Percentiles rank a stretch among this genome's conserved stretches.
Evolutionary conservation across 2,797 vertebrate species (phyloP).

Genomic region (Periophthalmus magnuspinnatus): DNA sequence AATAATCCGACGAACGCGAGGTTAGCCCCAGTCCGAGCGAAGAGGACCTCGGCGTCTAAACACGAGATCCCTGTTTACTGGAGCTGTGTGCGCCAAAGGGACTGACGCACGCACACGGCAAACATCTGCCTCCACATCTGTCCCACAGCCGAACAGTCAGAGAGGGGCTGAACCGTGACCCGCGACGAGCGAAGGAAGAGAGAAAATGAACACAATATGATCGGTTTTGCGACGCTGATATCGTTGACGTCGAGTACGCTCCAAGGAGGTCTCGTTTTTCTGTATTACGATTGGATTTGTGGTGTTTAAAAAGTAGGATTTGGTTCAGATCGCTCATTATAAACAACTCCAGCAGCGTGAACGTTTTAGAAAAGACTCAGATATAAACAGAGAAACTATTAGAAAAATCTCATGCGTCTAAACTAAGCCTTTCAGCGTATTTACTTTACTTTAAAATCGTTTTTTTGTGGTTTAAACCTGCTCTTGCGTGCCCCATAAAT

Average conservation of each 20-base stretch:
- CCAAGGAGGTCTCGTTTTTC: background rate
- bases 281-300: background rate
- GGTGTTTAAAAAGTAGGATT: too few relatives aligned
- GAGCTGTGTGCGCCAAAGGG: conserved; percentile 1
- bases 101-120: conserved; percentile 18
- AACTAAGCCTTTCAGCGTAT: too few relatives aligned
- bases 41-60: background rate
- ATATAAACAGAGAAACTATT: too few relatives aligned
- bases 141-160: conserved; percentile 11
- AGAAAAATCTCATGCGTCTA: too few relatives aligned
- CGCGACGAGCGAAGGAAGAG: background rate
- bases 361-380: too few relatives aligned
- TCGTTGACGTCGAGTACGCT: background rate
- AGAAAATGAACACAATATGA: background rate
- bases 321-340: too few relatives aligned
- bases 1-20: conserved; percentile 9
- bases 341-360: too few relatives aligned
- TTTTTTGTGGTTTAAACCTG: too few relatives aligned
- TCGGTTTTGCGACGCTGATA: background rate
- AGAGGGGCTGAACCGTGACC: conserved; percentile 4
- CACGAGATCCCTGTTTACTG: conserved; percentile 8
- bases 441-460: too few relatives aligned
- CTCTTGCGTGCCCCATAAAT: too few relatives aligned
- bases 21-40: background rate
- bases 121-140: conserved; percentile 43